These are phyloP conservation scores for Ginglymostoma cirratum DNA, from an alignment of 2,113 vertebrate species.

Conservation along the genomic window DNA sequence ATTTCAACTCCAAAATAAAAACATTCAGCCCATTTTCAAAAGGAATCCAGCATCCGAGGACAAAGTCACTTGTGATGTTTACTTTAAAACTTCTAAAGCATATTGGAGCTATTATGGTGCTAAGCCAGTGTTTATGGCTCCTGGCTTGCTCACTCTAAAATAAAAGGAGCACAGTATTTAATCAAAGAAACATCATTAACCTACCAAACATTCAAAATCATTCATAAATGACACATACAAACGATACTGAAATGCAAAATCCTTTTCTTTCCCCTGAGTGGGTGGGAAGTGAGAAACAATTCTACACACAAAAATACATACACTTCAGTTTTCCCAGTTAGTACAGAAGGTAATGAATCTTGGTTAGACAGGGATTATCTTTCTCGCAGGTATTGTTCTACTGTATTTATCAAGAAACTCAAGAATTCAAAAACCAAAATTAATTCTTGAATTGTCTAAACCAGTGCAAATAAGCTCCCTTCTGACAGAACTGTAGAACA, in stretches of 20 bases:
- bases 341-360: not conserved
- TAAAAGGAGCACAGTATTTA: not conserved
- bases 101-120: constrained; percentile 11
- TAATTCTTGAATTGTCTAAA: not conserved
- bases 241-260: not conserved
- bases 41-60: constrained; percentile 1
- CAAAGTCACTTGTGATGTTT: constrained; percentile 19
- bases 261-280: not conserved
- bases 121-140: constrained; percentile 31
- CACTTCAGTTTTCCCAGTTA: not conserved
- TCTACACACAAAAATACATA: not conserved
- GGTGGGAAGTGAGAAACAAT: constrained; percentile 9
- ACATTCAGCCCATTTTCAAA: constrained; percentile 10
- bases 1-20: constrained; percentile 33
- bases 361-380: not conserved
- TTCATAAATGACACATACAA: not conserved
- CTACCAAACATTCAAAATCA: not conserved
- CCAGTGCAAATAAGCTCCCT: not conserved
- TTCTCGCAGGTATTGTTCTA: not conserved
- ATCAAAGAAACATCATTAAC: not conserved
- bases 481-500: not conserved
- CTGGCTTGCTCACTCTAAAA: not conserved
- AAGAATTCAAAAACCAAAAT: not conserved
- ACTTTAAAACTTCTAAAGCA: constrained; percentile 2
- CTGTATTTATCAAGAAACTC: not conserved